Evolutionary conservation across 1,140 invertebrate genomes (phyloP).

Genomic region (Octopus sinensis): DNA sequence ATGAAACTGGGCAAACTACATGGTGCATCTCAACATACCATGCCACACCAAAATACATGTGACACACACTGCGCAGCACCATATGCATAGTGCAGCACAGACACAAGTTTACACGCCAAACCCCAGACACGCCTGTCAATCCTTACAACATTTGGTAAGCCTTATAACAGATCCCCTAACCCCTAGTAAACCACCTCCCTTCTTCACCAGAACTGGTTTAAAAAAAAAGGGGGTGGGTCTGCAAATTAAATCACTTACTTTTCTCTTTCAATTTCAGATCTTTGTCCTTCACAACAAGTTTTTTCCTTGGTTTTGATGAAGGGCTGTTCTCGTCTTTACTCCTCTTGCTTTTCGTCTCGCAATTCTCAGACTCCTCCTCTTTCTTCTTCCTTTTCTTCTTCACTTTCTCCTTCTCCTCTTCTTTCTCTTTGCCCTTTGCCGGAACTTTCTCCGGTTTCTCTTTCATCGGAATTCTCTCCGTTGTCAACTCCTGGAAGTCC

Average conservation of each 20-base stretch:
- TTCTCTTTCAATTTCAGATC: constrained; percentile 11
- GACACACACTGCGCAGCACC: too few relatives aligned
- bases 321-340: constrained; percentile 37
- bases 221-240: not conserved
- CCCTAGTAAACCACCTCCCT: too few relatives aligned
- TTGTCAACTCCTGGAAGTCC: too few relatives aligned
- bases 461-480: not conserved
- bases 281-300: constrained; percentile 4
- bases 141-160: too few relatives aligned
- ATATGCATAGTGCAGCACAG: too few relatives aligned
- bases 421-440: constrained; percentile 38
- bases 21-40: too few relatives aligned
- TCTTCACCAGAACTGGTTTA: not conserved
- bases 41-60: too few relatives aligned
- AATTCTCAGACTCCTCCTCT: constrained; percentile 9
- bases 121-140: too few relatives aligned
- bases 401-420: constrained; percentile 39
- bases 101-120: too few relatives aligned
- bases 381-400: constrained; percentile 44
- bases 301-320: constrained; percentile 7
- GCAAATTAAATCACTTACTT: not conserved
- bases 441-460: not conserved
- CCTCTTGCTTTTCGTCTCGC: constrained; percentile 26
- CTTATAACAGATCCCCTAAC: too few relatives aligned
- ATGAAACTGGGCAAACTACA: too few relatives aligned